Evolutionary conservation across 2,797 vertebrate genomes (phyloP), one percentile per base, ranked within the genome.

Genomic region (Squalus acanthias): DNA sequence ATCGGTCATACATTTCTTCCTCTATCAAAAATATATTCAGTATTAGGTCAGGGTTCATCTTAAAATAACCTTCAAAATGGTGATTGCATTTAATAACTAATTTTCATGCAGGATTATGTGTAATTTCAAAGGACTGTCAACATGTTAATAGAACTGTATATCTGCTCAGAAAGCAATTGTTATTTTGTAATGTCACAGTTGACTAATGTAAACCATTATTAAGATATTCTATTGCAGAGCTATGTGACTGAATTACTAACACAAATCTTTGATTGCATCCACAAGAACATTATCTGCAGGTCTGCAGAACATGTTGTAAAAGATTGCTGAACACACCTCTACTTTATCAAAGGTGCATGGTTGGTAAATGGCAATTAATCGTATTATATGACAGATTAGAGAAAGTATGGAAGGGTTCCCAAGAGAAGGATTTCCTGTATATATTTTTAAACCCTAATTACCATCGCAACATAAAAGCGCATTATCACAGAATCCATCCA

Each of bases 151-250:
- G 70, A 22, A 76, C 29, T 53, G 50, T 29, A 33, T 76, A 24
- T 95, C 29, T 53, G 26, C 67, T 72, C 26, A 53, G 15, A 89
- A 89, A 57, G 60, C 57, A 92, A 88, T 17, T 82, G 93, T 50
- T 95, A 95, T 72, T 95, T 57, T 95, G 24, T 33, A 95, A 74
- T 95, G 70, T 95, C 50, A 95, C 39, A 74, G 46, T 74, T 74
- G 6, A 67, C 67, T 95, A 53, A 53, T 76, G 70, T 53, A 50
- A 72, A 72, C 22, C 65, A 67, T 94, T 72, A 53, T 95, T 95
- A 95, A 33, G 7, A 74, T 33, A 33, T 95, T 95, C 5, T 72
- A 95, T 33, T 95, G 57, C 46, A 33, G 29, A 60, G 5, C 26
- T 20, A 9, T 95, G 12, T 57, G 50, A 95, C 70, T 9, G 67